phyloP scores from a whole-genome alignment of 2,113 vertebrate species.

The Elgaria multicarinata region DNA sequence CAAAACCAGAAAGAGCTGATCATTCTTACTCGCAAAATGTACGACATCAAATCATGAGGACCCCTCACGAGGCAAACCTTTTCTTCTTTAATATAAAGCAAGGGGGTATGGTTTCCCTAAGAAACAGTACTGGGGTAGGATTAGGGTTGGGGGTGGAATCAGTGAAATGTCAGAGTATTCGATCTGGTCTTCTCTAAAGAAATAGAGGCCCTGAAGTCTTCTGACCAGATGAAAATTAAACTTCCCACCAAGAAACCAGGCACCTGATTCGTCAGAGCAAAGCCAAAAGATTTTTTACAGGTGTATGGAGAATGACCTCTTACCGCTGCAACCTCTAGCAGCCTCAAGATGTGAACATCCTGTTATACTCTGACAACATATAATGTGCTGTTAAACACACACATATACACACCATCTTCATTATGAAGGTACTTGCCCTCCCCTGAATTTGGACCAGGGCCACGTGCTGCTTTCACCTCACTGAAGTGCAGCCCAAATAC shows the following conservation, averaged over 20 bases:
- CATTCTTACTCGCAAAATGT: conserved; percentile 56
- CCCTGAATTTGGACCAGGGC: not conserved
- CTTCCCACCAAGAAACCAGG: not conserved
- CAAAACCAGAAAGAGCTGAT: conserved; percentile 41
- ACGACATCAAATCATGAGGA: conserved; percentile 49
- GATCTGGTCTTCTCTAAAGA: not conserved
- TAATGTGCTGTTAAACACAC: not conserved
- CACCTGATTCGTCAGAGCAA: conserved; percentile 6
- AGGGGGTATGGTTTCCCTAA: conserved; percentile 34
- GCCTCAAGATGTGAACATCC: not conserved
- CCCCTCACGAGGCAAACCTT: conserved; percentile 19
- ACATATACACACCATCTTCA: conserved; percentile 30
- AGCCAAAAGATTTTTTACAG: conserved; percentile 48
- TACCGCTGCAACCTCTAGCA: conserved; percentile 23
- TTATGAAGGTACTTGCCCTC: conserved; percentile 2
- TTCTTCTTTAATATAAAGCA: conserved; percentile 66
- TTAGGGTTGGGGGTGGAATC: conserved; percentile 9
- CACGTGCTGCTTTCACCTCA: not conserved
- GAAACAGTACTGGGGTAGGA: conserved; percentile 39
- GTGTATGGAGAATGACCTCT: conserved; percentile 36
- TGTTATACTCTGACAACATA: not conserved
- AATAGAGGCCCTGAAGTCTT: not conserved
- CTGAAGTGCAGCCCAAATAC: conserved; percentile 20
- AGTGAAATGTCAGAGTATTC: rapidly evolving
- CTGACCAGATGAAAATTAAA: not conserved